These are phyloP conservation scores for Hirtodrosophila histrioides DNA, from an alignment of 2,888 invertebrate species.

Conservation along the genomic window DNA sequence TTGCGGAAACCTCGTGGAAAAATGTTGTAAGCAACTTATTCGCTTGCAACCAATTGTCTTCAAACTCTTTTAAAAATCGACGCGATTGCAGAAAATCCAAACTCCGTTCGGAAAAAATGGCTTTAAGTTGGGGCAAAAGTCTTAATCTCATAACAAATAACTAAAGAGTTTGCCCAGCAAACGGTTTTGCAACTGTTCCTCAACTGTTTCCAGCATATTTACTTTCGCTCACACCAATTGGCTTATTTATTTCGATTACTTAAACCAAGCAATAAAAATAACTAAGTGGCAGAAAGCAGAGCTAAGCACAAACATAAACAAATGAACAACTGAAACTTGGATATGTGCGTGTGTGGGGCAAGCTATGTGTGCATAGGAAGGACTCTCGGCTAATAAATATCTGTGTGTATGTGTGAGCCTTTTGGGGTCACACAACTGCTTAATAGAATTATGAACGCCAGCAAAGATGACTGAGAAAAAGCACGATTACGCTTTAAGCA, in stretches of 20 bases:
- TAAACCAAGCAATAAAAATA: slow-evolving; percentile 52
- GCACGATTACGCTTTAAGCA: too few relatives aligned
- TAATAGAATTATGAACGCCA: too few relatives aligned
- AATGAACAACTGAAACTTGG: slow-evolving; percentile 31
- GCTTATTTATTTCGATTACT: slow-evolving; percentile 70
- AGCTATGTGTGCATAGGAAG: slow-evolving; percentile 8
- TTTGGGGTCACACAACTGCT: background rate
- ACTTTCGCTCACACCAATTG: background rate
- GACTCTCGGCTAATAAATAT: slow-evolving; percentile 14
- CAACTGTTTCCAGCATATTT: slow-evolving; percentile 10
- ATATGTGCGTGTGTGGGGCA: slow-evolving; percentile 13
- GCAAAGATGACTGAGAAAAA: background rate
- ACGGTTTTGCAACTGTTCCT: slow-evolving; percentile 19
- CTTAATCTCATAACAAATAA: too few relatives aligned
- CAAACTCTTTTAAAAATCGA: too few relatives aligned
- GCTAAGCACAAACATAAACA: slow-evolving; percentile 51
- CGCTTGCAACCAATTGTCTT: too few relatives aligned
- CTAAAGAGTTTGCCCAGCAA: too few relatives aligned
- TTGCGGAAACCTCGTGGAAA: too few relatives aligned
- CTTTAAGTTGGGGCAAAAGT: too few relatives aligned
- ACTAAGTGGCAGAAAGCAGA: slow-evolving; percentile 35
- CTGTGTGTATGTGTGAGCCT: background rate
- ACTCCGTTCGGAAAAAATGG: too few relatives aligned
- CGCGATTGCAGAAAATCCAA: too few relatives aligned
- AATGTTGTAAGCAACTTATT: too few relatives aligned